phyloP scores from a whole-genome alignment of 1,140 invertebrate species.

The Conus betulinus region DNA sequence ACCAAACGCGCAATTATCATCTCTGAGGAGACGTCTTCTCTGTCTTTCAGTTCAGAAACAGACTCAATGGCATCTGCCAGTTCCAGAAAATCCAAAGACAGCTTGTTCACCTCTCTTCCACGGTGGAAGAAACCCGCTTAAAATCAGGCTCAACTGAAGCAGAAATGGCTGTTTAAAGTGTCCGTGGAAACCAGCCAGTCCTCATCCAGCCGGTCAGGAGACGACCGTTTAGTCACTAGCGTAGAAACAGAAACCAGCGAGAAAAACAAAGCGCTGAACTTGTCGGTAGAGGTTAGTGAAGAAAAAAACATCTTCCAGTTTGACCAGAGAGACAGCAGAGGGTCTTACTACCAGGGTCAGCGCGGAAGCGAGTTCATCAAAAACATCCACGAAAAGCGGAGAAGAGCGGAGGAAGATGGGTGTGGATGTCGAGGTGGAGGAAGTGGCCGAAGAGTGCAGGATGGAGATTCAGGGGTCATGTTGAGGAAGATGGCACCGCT shows the following conservation, averaged over 20 bases:
- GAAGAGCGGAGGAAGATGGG: background rate
- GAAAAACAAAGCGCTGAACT: background rate
- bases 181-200: slow-evolving; percentile 14
- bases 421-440: background rate
- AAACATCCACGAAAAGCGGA: background rate
- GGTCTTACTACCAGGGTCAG: background rate
- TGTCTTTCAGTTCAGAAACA: background rate
- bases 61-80: background rate
- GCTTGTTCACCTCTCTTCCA: background rate
- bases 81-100: background rate
- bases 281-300: background rate
- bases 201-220: background rate
- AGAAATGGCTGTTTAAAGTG: background rate
- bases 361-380: slow-evolving; percentile 13
- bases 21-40: background rate
- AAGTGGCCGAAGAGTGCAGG: background rate
- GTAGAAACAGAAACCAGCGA: background rate
- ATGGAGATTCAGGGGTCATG: background rate
- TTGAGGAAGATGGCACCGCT: background rate
- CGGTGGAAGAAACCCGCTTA: background rate
- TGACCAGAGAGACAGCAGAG: background rate
- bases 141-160: background rate
- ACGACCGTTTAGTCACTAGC: background rate
- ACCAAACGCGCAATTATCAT: background rate
- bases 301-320: background rate